Evolutionary conservation across 1,140 invertebrate genomes (phyloP).

Genomic region (Drosophila asahinai): DNA sequence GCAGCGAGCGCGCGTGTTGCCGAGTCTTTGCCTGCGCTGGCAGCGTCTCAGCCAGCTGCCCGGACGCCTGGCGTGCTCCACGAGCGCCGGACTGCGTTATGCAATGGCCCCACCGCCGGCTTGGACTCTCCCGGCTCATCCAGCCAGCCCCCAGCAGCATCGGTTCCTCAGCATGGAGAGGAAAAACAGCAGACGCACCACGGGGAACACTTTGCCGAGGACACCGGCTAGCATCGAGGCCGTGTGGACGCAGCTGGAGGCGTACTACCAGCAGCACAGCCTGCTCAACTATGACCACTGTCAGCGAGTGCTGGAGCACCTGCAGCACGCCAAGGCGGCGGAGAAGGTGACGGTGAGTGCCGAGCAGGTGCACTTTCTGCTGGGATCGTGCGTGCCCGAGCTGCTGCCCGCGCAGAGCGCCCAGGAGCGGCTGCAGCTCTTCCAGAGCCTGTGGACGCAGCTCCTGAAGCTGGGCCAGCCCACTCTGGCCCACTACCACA

Average conservation of each 20-base stretch:
- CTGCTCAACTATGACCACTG: constrained; percentile 55
- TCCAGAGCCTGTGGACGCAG: constrained; percentile 62
- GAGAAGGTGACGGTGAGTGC: constrained; percentile 12
- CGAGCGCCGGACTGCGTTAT: constrained; percentile 1
- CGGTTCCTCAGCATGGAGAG: background rate
- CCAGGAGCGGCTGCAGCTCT: constrained; percentile 51
- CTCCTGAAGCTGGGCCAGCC: constrained; percentile 55
- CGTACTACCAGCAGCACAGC: constrained; percentile 62
- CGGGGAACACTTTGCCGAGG: background rate
- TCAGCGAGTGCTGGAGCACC: constrained; percentile 45
- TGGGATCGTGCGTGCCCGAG: constrained; percentile 69
- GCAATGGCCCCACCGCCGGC: constrained; percentile 2
- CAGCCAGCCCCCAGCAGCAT: background rate
- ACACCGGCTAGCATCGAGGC: constrained; percentile 20
- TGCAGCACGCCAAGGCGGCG: constrained; percentile 17
- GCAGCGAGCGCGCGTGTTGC: constrained; percentile 51
- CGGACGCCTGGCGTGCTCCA: background rate
- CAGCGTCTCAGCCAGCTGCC: constrained; percentile 12
- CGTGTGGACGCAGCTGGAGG: constrained; percentile 62
- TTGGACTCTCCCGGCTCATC: background rate
- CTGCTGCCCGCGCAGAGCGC: constrained; percentile 58
- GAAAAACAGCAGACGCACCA: background rate
- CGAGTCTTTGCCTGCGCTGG: constrained; percentile 25
- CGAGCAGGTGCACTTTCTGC: constrained; percentile 63
- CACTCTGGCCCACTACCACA: constrained; percentile 55